Evolutionary conservation across 1,140 invertebrate genomes (phyloP).

Genomic region (Leptestheria dahalacensis): DNA sequence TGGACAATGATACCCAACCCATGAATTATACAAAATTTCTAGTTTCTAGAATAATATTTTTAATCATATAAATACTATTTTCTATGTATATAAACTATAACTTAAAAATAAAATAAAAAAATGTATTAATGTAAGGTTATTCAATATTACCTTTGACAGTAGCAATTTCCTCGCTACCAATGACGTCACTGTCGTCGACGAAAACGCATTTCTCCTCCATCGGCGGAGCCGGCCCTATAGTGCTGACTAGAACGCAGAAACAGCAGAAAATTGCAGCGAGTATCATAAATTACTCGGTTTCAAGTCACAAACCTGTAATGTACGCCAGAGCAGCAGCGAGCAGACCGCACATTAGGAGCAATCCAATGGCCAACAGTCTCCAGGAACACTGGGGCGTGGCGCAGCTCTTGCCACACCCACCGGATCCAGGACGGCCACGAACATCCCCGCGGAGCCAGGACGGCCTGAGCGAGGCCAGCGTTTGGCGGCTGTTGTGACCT

Average conservation of each 20-base stretch:
- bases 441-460: background rate
- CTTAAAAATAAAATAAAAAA: no score
- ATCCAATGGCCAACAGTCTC: conserved; percentile 12
- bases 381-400: conserved; percentile 9
- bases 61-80: no score
- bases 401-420: conserved; percentile 8
- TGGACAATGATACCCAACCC: no score
- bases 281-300: background rate
- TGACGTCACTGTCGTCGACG: background rate
- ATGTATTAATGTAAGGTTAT: no score
- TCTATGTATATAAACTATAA: no score
- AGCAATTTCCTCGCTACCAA: background rate
- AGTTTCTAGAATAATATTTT: no score
- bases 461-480: background rate
- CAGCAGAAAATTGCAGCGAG: background rate
- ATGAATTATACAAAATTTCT: no score
- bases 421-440: background rate
- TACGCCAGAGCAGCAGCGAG: conserved; percentile 14
- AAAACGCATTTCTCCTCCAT: conserved; percentile 2
- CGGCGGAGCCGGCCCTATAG: background rate
- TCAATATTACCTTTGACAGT: background rate
- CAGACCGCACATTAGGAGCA: conserved; percentile 12
- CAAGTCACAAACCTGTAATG: conserved; percentile 1
- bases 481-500: conserved; percentile 1
- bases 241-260: conserved; percentile 4